A percentile compares a stretch with the other conserved stretches of the same genome.
Evolutionary conservation across 2,113 vertebrate species (phyloP).

Genomic region (Athene noctua): DNA sequence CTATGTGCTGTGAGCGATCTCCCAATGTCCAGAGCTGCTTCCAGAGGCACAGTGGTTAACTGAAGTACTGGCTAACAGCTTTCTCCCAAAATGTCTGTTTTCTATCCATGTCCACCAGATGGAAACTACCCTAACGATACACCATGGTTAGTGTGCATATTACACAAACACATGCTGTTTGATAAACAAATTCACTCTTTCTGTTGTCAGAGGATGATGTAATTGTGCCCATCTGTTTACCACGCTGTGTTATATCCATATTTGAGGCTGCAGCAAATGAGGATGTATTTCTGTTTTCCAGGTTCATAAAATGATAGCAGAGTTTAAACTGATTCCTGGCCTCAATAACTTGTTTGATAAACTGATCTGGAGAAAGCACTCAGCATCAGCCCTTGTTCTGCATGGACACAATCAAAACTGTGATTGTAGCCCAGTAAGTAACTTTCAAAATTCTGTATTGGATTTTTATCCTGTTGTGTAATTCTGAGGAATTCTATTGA

Average conservation of each 20-base stretch:
- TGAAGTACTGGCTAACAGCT: not conserved
- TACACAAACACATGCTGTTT: not conserved
- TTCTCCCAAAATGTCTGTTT: not conserved
- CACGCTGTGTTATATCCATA: accelerated
- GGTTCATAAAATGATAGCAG: constrained; percentile 98
- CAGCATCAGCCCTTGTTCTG: constrained; percentile 86
- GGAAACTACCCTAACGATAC: not conserved
- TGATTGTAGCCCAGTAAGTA: constrained; percentile 95
- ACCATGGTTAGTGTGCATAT: not conserved
- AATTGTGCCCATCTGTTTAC: not conserved
- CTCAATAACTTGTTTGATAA: constrained; percentile 98
- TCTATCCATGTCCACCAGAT: not conserved
- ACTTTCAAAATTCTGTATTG: not conserved
- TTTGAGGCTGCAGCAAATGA: not conserved
- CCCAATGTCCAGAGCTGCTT: not conserved
- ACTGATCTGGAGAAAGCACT: constrained; percentile 97
- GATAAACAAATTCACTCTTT: not conserved
- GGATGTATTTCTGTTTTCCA: constrained; percentile 50
- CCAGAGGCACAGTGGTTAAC: not conserved
- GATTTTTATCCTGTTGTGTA: not conserved
- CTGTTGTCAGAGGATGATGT: not conserved
- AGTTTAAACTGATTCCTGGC: constrained; percentile 94
- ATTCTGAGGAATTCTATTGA: not conserved
- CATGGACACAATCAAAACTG: constrained; percentile 98
- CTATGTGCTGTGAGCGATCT: not conserved